Base-by-base conservation (phyloP, 2,888 invertebrate species). In the Rosalia funebris region DNA sequence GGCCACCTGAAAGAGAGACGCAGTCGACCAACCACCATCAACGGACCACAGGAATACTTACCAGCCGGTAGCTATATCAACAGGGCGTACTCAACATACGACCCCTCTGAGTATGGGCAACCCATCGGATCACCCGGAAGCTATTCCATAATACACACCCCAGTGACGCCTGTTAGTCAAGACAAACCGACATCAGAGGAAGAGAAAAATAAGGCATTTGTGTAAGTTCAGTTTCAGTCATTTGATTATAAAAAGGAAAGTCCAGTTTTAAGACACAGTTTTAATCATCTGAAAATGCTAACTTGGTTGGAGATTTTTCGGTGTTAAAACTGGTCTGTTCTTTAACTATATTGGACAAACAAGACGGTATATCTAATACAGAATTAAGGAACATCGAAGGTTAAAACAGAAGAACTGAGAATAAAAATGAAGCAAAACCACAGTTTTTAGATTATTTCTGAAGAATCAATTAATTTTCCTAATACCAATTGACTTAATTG, bases 371-470 rank as follows among this genome's bases (percentile, higher is more conserved):
- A n/a, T n/a, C n/a, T n/a, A n/a, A n/a, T n/a, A n/a, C n/a, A n/a
- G n/a, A n/a, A n/a, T n/a, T n/a, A n/a, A n/a, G n/a, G n/a, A n/a
- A n/a, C n/a, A n/a, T n/a, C n/a, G n/a, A n/a, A n/a, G n/a, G n/a
- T n/a, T n/a, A n/a, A n/a, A n/a, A n/a, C n/a, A n/a, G n/a, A n/a
- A n/a, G n/a, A n/a, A n/a, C n/a, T n/a, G n/a, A n/a, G n/a, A n/a
- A n/a, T n/a, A n/a, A n/a, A n/a, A n/a, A n/a, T n/a, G n/a, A n/a
- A n/a, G n/a, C 1, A 4, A 9, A 7, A 7, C 1, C 19, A 10
- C 46, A 7, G 16, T 16, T 63, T 66, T 59, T 83, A 89, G 89
- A 67, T 83, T 84, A 72, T 85, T 86, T 71, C n/a, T n/a, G n/a
- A n/a, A n/a, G n/a, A n/a, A n/a, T n/a, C n/a, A n/a, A n/a, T n/a